Evolutionary conservation across 2,797 vertebrate species (phyloP).

Genomic region (Scolopax rusticola): DNA sequence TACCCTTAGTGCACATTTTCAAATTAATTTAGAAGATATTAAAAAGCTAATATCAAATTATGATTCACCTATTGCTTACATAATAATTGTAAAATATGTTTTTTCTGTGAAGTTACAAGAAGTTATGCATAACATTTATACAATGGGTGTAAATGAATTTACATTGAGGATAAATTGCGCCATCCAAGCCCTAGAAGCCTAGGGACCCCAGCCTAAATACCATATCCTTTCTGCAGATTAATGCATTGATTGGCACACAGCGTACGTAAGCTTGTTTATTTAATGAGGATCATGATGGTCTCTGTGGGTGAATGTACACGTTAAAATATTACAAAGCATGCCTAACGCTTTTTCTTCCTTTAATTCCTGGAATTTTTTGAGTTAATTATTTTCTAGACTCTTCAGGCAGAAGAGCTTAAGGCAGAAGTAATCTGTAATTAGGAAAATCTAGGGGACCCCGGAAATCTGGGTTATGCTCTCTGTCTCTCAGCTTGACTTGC

Average conservation of each 20-base stretch:
- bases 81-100: background rate
- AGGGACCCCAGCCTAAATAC: background rate
- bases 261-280: constrained; percentile 34
- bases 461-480: background rate
- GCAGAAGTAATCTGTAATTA: background rate
- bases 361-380: background rate
- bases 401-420: background rate
- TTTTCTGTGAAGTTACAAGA: background rate
- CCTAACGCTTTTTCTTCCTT: background rate
- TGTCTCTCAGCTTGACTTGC: background rate
- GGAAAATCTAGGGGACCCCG: background rate
- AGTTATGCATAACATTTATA: background rate
- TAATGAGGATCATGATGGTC: constrained; percentile 30
- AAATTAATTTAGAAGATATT: background rate
- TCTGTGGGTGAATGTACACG: background rate
- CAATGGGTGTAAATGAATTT: background rate
- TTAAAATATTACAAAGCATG: background rate
- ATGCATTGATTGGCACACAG: constrained; percentile 36
- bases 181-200: background rate
- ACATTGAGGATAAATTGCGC: background rate
- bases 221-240: constrained; percentile 32
- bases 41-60: constrained; percentile 7
- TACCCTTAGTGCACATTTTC: background rate
- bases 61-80: background rate
- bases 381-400: constrained; percentile 11